These are phyloP conservation scores for Haliclystus octoradiatus DNA, from an alignment of 30 jellyfish, hydroid and myxozoan species.

Conservation along the genomic window DNA sequence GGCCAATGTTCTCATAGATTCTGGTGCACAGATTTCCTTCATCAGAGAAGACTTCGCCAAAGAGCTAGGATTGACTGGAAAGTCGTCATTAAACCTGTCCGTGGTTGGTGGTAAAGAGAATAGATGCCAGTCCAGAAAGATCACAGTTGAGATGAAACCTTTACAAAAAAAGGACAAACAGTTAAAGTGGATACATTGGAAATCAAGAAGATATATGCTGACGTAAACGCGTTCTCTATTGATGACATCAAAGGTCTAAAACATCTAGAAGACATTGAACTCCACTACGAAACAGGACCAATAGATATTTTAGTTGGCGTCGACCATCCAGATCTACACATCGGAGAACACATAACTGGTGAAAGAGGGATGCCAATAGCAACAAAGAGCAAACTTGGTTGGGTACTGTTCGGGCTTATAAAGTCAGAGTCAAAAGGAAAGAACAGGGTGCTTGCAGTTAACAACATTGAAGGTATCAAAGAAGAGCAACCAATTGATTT, in stretches of 20 bases:
- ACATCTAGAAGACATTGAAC: no score
- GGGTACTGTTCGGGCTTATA: constrained; percentile 33
- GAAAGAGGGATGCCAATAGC: constrained; percentile 47
- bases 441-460: no score
- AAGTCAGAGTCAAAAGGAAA: constrained; percentile 26
- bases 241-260: no score
- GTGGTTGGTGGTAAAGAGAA: constrained; percentile 58
- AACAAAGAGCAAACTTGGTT: constrained; percentile 46
- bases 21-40: constrained; percentile 51
- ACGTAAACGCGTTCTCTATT: no score
- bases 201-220: no score
- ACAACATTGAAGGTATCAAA: no score
- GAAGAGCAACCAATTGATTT: not conserved
- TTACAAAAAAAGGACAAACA: no score
- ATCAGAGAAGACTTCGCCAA: constrained; percentile 40
- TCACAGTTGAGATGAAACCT: constrained; percentile 16
- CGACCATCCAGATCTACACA: constrained; percentile 41
- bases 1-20: constrained; percentile 44
- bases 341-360: constrained; percentile 30
- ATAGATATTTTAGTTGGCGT: constrained; percentile 47
- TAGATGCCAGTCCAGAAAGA: constrained; percentile 21
- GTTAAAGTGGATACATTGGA: no score
- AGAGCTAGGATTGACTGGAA: no score
- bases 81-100: constrained; percentile 20
- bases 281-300: constrained; percentile 28